Conservation (phyloP, 2,113 vertebrate genomes). For the Pungitius pungitius region DNA sequence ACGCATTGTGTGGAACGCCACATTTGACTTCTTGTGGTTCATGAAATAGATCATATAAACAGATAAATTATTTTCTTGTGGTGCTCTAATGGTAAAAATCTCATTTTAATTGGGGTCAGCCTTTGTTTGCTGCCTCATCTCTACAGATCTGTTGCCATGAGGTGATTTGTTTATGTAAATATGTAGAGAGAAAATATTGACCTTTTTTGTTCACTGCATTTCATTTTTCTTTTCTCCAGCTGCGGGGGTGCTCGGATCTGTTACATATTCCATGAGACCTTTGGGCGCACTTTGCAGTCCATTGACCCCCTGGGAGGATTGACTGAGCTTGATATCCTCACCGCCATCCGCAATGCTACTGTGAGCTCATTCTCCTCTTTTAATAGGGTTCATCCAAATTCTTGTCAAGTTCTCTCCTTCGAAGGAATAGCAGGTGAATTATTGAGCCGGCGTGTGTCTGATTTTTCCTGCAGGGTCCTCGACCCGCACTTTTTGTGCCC, state of each 20-base stretch:
- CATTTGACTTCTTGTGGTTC: constrained; percentile 7
- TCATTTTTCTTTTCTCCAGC: constrained; percentile 64
- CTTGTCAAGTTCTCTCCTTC: constrained; percentile 19
- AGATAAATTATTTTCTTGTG: constrained; percentile 14
- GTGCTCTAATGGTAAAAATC: constrained; percentile 40
- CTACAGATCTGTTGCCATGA: constrained; percentile 19
- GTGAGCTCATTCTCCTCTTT: constrained; percentile 40
- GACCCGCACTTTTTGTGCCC: constrained; percentile 84
- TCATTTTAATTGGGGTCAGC: constrained; percentile 26
- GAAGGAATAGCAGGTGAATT: constrained; percentile 9
- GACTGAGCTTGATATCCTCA: constrained; percentile 82
- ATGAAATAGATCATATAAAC: not conserved
- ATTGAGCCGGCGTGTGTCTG: constrained; percentile 2
- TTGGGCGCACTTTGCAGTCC: constrained; percentile 84
- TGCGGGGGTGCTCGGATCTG: constrained; percentile 85
- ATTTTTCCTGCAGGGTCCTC: constrained; percentile 76
- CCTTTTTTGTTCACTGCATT: constrained; percentile 59
- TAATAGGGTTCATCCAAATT: constrained; percentile 25
- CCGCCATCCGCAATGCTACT: constrained; percentile 84
- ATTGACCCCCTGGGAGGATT: constrained; percentile 84
- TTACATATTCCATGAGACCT: constrained; percentile 87
- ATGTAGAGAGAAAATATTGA: constrained; percentile 57
- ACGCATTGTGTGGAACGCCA: not conserved
- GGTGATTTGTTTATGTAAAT: constrained; percentile 54
- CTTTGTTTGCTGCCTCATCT: constrained; percentile 38